Evolutionary conservation across 1,140 invertebrate genomes (phyloP), one percentile per base, ranked within the genome.

Genomic region (Aleiodes sp.): DNA sequence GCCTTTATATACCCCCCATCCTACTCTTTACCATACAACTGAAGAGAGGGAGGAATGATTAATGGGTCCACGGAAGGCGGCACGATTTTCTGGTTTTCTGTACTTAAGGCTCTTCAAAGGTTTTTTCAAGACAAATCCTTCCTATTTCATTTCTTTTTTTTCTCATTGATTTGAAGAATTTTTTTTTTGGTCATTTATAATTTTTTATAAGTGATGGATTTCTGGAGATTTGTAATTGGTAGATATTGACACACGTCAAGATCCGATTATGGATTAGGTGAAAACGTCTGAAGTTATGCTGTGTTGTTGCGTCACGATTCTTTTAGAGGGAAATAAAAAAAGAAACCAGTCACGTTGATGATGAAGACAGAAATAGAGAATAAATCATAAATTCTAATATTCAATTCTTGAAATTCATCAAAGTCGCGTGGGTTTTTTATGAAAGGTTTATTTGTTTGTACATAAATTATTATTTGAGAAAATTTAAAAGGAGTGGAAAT

Each of bases 41-140:
- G 43, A 21, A 35, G 46, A 26, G 35, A 28, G 37, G 62, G 60
- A 26, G 14, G 68, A 75, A 80, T 80, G 78, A 80, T 80, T 80
- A 80, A 80, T 80, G 78, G 76, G 76, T 78, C 78, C 78, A 77
- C 73, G 70, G 16, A 16, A 24, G 19, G 12, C 21, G 46, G 46
- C 46, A 21, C 19, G 19, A 52, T 52, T 52, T 52, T 52, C 46
- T 52, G 19, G 46, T 52, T 52, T 52, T 52, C 46, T 52, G 21
- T 52, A 21, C 46, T 52, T 52, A 21, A 52, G 16, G 14, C n/a
- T 41, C 39, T 41, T 41, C 39, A 41, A 41, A 8, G 46, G 26
- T 52, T 21, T 52, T 52, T 21, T 24, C 10, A 16, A 52, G 46
- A 2, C 21, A 2, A 52, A 24, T 52, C n/a, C n/a, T n/a, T 52